Evolutionary conservation across 2,797 vertebrate genomes (phyloP).

Genomic region (Pseudopleuronectes americanus): DNA sequence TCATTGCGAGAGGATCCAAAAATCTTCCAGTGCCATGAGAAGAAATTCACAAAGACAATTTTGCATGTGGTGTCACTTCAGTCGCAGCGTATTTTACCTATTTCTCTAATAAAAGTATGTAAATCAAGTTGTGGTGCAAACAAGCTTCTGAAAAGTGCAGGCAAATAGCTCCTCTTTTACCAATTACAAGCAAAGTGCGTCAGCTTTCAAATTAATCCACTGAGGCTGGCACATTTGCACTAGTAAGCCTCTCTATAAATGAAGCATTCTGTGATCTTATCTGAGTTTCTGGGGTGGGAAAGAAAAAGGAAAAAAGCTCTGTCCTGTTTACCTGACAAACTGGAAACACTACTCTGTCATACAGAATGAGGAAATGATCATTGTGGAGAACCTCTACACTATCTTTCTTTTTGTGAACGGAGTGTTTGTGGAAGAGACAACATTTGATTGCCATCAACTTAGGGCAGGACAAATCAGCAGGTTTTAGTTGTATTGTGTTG

Average conservation of each 20-base stretch:
- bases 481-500: conserved; percentile 60
- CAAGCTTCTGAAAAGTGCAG: conserved; percentile 64
- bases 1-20: background rate
- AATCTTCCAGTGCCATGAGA: conserved; percentile 16
- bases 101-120: conserved; percentile 64
- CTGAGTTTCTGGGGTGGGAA: conserved; percentile 34
- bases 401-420: too few species aligned
- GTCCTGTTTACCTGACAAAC: conserved; percentile 58
- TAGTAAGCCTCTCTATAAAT: conserved; percentile 67
- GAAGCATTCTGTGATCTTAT: conserved; percentile 68
- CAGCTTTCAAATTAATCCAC: conserved; percentile 75
- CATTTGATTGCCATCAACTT: conserved; percentile 50
- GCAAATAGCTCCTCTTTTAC: conserved; percentile 70
- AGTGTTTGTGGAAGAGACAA: conserved; percentile 62
- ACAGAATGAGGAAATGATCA: conserved; percentile 24
- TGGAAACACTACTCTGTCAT: conserved; percentile 50
- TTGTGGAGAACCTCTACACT: conserved; percentile 16
- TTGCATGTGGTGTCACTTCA: conserved; percentile 24
- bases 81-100: conserved; percentile 13
- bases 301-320: conserved; percentile 28
- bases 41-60: conserved; percentile 23
- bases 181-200: conserved; percentile 75
- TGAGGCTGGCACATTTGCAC: conserved; percentile 72
- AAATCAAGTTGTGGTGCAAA: conserved; percentile 65
- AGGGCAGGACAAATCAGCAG: conserved; percentile 32